Evolutionary conservation across 1,140 invertebrate genomes (phyloP).

Genomic region (Drosophila ficusphila): DNA sequence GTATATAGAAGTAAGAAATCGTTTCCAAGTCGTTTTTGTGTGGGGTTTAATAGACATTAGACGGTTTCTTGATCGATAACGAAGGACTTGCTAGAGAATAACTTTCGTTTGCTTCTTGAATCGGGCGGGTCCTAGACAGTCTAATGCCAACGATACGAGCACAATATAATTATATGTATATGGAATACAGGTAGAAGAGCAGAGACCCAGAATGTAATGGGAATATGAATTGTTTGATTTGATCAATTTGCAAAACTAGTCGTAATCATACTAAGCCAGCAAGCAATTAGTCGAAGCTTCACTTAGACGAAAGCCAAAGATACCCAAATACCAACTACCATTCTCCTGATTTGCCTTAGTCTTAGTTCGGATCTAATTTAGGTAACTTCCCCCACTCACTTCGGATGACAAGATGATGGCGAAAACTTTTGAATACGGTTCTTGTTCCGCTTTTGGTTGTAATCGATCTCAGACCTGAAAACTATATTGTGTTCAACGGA

Average conservation of each 20-base stretch:
- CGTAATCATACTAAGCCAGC: conserved; percentile 24
- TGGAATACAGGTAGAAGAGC: conserved; percentile 6
- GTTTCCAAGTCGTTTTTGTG: conserved; percentile 26
- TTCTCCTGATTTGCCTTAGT: neutral
- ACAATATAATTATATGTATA: conserved; percentile 19
- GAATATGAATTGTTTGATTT: conserved; percentile 24
- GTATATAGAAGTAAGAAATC: conserved; percentile 22
- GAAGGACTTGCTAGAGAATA: conserved; percentile 46
- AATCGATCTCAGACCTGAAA: conserved; percentile 51
- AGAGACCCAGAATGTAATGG: neutral
- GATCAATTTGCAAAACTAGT: conserved; percentile 37
- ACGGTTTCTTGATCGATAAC: conserved; percentile 53
- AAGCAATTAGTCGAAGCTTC: conserved; percentile 43
- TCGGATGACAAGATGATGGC: neutral
- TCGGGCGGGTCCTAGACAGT: conserved; percentile 19
- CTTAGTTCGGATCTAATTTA: conserved; percentile 11
- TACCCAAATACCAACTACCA: conserved; percentile 3
- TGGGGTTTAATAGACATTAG: conserved; percentile 45
- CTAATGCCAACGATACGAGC: conserved; percentile 33
- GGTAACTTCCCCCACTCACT: neutral
- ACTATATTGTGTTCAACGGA: conserved; percentile 69
- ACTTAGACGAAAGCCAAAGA: conserved; percentile 29
- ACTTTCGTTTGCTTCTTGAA: conserved; percentile 22
- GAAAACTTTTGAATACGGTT: conserved; percentile 14
- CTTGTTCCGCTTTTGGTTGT: conserved; percentile 49